Evolutionary conservation across 2,797 vertebrate species (phyloP).

Genomic region (Myiotriccus ornatus): DNA sequence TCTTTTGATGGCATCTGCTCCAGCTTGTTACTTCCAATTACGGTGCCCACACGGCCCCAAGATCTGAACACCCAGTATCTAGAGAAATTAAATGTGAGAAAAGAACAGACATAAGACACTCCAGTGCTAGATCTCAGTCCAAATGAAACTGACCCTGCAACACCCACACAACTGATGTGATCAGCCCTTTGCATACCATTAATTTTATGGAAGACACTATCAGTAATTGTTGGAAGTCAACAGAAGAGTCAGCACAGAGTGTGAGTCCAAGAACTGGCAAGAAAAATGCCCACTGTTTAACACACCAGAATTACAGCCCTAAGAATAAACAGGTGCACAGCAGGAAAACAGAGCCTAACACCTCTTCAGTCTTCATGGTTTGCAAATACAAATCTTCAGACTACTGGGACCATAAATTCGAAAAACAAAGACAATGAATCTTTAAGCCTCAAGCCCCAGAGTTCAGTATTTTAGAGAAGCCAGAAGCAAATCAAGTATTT

Average conservation of each 20-base stretch:
- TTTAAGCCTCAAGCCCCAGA: background rate
- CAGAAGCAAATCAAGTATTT: background rate
- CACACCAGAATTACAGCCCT: background rate
- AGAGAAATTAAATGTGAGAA: background rate
- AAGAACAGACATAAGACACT: background rate
- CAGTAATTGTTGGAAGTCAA: background rate
- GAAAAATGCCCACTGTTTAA: background rate
- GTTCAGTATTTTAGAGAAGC: background rate
- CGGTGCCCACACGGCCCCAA: constrained; percentile 96
- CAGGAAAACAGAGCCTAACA: background rate
- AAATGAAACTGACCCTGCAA: background rate
- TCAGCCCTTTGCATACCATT: background rate
- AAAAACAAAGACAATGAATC: background rate
- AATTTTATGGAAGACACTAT: background rate
- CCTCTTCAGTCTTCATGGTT: background rate
- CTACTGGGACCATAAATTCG: background rate
- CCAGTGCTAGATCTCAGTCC: background rate
- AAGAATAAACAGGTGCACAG: background rate
- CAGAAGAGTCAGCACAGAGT: background rate
- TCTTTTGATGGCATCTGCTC: constrained; percentile 93
- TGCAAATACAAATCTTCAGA: background rate
- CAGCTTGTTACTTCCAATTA: constrained; percentile 94
- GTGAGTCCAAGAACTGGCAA: background rate
- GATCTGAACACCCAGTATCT: constrained; percentile 99
- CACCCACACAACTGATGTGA: accelerated